Evolutionary conservation across 2,113 vertebrate genomes (phyloP), one percentile per base, ranked within the genome.

Genomic region (Eulacestoma nigropectus): DNA sequence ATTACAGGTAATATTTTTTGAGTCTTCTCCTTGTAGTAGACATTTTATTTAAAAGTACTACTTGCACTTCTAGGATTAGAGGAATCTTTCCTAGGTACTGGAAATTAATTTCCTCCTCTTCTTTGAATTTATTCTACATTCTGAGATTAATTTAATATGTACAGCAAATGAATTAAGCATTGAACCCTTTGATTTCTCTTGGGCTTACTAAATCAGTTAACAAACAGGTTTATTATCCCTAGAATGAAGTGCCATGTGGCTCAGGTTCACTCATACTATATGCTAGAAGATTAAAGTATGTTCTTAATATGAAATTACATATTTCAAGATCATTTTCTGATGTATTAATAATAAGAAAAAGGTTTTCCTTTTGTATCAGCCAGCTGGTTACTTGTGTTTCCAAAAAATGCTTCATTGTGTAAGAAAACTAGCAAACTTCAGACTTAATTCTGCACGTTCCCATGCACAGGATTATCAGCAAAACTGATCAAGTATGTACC

Each of bases 1-100:
- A 95, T 96, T 86, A 78, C 30, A 46, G 49, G 68, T 81, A 93
- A 86, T 95, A 90, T 90, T 94, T 92, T 90, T 52, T 63, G 29
- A 90, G 64, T 81, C 76, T 86, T 89, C 37, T 74, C 50, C 60
- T 42, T 67, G 55, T 41, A 50, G 79, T 50, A 84, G 84, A 44
- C 59, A 33, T 93, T 87, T 94, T 85, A 69, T 74, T 94, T 91
- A 72, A 91, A 90, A 87, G 64, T 96, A 84, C 33, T 70, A 20
- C 67, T 89, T 82, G 59, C 42, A 33, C 37, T 68, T 11, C 18
- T 92, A 59, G 64, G 16, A 68, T 84, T 62, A 83, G 59, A 73
- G 27, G 35, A 88, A 59, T 87, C 21, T 46, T 91, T 91, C 72
- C 52, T 85, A 64, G 44, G 63, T 70, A 77, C 50, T 88, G 55